Base-by-base conservation (phyloP, 2,797 vertebrate species). In the Myotis pilosus region DNA sequence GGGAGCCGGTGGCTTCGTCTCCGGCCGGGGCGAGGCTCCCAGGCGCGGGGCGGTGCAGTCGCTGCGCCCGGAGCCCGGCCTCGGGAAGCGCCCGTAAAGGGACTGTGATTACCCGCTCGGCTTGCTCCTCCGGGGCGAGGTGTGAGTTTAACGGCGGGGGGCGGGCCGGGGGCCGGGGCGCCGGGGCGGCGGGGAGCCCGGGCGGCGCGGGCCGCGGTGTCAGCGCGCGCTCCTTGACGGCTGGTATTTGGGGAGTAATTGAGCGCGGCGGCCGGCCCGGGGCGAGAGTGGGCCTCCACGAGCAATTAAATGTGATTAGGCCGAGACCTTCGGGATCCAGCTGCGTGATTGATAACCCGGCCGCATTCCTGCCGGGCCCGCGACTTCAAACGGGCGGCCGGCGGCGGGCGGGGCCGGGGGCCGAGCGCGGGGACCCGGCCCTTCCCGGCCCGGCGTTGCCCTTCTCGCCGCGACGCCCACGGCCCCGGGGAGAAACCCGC, bases 221-320 rank as follows among this genome's bases (percentile, higher is more conserved):
- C 98, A 98, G 98, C 97, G 98, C 97, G 98, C 98, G 98, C 98
- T 98, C 98, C 98, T 98, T 98, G 98, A 98, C 98, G 98, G 98
- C 97, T 98, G 98, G 98, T 98, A 98, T 98, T 98, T 98, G 98
- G 98, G 98, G 98, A 98, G 98, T 98, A 98, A 98, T 98, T 98
- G 98, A 98, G 98, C 98, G 98, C 98, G 98, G 98, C 98, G 98
- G 98, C 98, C 98, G 98, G 98, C 98, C 98, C 97, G 97, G 98
- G 98, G 98, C 98, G 97, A 97, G 98, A 98, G 98, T 98, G 98
- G 98, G 98, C 98, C 98, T 98, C 98, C 98, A 98, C 97, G 98
- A 98, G 98, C 98, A 98, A 98, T 98, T 98, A 98, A 98, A 98
- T 98, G 98, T 98, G 98, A 98, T 98, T 98, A 98, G 98, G 96